Conservation (phyloP, 2,797 vertebrate species). For the Ctenochaetus hawaiiensis region DNA sequence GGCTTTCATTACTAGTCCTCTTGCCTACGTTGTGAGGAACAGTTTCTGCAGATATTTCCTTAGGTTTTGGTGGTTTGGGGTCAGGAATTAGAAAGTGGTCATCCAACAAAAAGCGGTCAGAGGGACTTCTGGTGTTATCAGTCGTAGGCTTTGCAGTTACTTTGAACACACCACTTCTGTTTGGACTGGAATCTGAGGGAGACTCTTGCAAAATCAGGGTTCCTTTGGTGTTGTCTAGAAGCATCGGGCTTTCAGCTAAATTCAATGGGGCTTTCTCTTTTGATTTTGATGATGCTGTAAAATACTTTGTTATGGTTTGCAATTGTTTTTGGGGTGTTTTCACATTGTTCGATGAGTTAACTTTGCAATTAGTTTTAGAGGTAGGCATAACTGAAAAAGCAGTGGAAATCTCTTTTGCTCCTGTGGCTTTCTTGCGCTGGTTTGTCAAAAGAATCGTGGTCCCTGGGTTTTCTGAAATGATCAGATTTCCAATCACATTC, state of each 20-base stretch:
- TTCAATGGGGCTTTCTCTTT: conserved; percentile 83
- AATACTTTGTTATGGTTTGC: conserved; percentile 83
- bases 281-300: conserved; percentile 74
- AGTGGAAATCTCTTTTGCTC: conserved; percentile 67
- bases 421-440: conserved; percentile 78
- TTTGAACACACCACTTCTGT: conserved; percentile 89
- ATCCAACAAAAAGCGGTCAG: conserved; percentile 78
- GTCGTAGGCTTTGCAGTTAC: conserved; percentile 88
- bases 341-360: conserved; percentile 82
- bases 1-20: conserved; percentile 82
- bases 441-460: conserved; percentile 80
- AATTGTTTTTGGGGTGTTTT: conserved; percentile 82
- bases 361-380: conserved; percentile 70
- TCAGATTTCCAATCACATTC: conserved; percentile 72
- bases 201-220: conserved; percentile 85
- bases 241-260: conserved; percentile 74
- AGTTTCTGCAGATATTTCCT: conserved; percentile 83
- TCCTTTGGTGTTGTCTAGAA: conserved; percentile 80
- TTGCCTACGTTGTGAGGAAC: conserved; percentile 77
- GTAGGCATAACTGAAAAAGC: conserved; percentile 67
- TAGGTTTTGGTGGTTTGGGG: conserved; percentile 69
- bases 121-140: conserved; percentile 84
- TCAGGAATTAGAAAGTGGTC: conserved; percentile 70
- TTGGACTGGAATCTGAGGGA: conserved; percentile 80
- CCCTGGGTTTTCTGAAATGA: conserved; percentile 83